phyloP scores from a whole-genome alignment of 2,797 vertebrate species.

The Fistularia tabacaria region DNA sequence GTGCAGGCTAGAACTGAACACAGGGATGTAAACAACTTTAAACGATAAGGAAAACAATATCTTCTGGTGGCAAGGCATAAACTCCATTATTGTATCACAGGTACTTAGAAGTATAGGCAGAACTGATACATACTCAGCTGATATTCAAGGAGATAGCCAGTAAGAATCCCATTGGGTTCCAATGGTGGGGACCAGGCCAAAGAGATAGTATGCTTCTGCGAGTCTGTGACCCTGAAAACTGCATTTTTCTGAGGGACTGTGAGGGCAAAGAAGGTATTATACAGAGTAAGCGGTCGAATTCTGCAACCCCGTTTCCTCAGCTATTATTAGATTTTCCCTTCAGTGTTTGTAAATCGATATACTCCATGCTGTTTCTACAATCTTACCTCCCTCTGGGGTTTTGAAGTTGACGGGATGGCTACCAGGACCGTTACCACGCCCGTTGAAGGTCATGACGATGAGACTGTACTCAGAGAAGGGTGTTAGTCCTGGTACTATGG shows the following conservation, averaged over 20 bases:
- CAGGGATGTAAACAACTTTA: slow-evolving; percentile 4
- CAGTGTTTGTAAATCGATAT: slow-evolving; percentile 61
- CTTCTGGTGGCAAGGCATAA: slow-evolving; percentile 25
- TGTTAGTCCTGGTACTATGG: slow-evolving; percentile 81
- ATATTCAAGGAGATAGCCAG: slow-evolving; percentile 86
- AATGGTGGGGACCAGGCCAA: slow-evolving; percentile 85
- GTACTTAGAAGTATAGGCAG: slow-evolving; percentile 2
- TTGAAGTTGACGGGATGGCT: slow-evolving; percentile 84
- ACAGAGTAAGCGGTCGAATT: slow-evolving; percentile 39
- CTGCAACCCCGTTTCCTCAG: slow-evolving; percentile 40
- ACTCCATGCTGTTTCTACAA: slow-evolving; percentile 48
- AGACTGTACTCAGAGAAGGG: slow-evolving; percentile 91
- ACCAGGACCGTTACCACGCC: slow-evolving; percentile 87
- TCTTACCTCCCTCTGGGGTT: slow-evolving; percentile 95
- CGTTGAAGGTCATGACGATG: slow-evolving; percentile 87
- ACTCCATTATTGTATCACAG: slow-evolving; percentile 5
- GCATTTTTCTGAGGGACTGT: slow-evolving; percentile 87
- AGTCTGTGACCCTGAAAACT: slow-evolving; percentile 83
- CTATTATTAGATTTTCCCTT: slow-evolving; percentile 60
- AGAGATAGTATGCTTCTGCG: slow-evolving; percentile 81
- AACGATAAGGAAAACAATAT: slow-evolving; percentile 30
- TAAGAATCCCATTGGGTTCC: slow-evolving; percentile 87
- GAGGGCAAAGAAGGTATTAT: slow-evolving; percentile 36
- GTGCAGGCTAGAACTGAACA: slow-evolving; percentile 1
- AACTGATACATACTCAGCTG: slow-evolving; percentile 86